Percentiles rank a stretch among this genome's conserved stretches.
phyloP scores from a whole-genome alignment of 2,797 vertebrate species.

The Malurus leucopterus region DNA sequence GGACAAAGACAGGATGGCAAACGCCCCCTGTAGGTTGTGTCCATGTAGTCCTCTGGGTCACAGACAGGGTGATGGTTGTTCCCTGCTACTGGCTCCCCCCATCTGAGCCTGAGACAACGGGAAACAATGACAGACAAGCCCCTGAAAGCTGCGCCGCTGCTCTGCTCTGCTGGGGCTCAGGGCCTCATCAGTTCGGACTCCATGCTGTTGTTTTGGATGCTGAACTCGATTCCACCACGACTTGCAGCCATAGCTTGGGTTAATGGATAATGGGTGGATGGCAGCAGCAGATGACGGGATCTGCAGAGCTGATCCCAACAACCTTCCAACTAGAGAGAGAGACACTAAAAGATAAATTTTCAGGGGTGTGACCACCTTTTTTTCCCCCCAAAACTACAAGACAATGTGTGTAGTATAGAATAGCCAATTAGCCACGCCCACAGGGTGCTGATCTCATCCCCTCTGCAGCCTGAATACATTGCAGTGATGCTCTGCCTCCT shows the following conservation, averaged over 20 bases:
- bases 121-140: not conserved
- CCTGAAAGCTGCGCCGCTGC: fast-evolving
- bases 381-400: fast-evolving
- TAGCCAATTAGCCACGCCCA: too few species aligned
- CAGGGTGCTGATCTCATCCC: fast-evolving
- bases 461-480: not conserved
- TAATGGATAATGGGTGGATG: too few species aligned
- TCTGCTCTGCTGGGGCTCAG: not conserved
- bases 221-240: fast-evolving
- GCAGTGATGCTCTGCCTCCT: not conserved
- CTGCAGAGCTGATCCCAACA: not conserved
- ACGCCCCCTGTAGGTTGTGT: fast-evolving
- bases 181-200: not conserved
- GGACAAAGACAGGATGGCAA: not conserved
- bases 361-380: not conserved
- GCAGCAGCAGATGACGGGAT: fast-evolving
- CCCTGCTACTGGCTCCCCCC: too few species aligned
- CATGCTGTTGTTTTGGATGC: fast-evolving
- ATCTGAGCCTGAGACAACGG: not conserved
- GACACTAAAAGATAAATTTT: not conserved
- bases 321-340: not conserved
- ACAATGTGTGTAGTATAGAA: too few species aligned
- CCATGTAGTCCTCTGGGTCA: fast-evolving
- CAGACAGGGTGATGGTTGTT: not conserved
- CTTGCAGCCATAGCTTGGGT: not conserved